These are phyloP conservation scores for Cephus pygmeus DNA, from an alignment of 2,888 invertebrate genomes.

Conservation along the genomic window DNA sequence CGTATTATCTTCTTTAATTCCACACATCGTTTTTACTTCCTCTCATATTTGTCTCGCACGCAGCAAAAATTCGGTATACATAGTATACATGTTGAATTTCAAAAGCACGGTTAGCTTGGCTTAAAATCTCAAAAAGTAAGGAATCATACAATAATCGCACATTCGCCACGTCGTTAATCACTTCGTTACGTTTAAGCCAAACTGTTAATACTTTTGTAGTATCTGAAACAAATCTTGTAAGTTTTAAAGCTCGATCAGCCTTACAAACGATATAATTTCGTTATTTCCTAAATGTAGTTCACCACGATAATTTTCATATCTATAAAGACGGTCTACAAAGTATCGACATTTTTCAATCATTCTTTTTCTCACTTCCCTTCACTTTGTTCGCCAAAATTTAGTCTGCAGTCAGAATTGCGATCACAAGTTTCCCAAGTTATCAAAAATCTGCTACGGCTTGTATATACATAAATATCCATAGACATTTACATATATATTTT, in stretches of 20 bases:
- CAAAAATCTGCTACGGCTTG: slow-evolving; percentile 24
- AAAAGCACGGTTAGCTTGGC: slow-evolving; percentile 57
- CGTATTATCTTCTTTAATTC: slow-evolving; percentile 55
- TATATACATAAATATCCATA: neutral
- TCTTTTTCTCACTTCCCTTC: neutral
- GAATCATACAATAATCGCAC: slow-evolving; percentile 21
- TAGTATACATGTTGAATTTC: slow-evolving; percentile 62
- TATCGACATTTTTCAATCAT: neutral
- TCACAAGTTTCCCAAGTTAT: slow-evolving; percentile 28
- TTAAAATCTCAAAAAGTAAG: slow-evolving; percentile 37
- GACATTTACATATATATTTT: slow-evolving; percentile 8
- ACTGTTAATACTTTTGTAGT: slow-evolving; percentile 39
- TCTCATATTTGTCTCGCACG: slow-evolving; percentile 35
- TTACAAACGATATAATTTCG: slow-evolving; percentile 27
- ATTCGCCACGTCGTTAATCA: slow-evolving; percentile 3
- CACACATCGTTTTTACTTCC: slow-evolving; percentile 44
- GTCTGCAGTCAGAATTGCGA: slow-evolving; percentile 28
- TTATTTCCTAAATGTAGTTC: slow-evolving; percentile 30
- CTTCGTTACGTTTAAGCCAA: slow-evolving; percentile 43
- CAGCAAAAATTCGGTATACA: slow-evolving; percentile 60
- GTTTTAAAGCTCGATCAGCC: slow-evolving; percentile 43
- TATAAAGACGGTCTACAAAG: neutral
- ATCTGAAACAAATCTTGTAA: slow-evolving; percentile 33
- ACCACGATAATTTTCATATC: neutral
- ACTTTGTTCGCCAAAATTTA: slow-evolving; percentile 50